These are phyloP conservation scores for Caenorhabditis inopinata DNA, from an alignment of 1,140 invertebrate genomes.

Conservation along the genomic window DNA sequence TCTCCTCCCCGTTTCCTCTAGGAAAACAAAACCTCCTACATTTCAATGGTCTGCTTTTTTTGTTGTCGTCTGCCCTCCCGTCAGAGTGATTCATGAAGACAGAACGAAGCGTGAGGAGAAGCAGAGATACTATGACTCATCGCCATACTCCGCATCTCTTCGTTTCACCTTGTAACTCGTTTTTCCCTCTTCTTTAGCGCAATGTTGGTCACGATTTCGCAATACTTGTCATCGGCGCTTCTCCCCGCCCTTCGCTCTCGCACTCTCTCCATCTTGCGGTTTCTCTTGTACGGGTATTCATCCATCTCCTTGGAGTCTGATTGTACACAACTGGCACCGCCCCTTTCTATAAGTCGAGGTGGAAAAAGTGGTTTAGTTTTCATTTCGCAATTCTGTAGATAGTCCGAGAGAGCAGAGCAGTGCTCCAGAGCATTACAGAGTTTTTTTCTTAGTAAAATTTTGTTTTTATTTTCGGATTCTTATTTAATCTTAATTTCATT, in stretches of 20 bases:
- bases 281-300: not conserved
- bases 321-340: not conserved
- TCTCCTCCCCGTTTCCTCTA: not conserved
- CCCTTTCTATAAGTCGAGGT: not conserved
- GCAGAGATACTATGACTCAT: not conserved
- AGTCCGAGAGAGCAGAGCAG: too few relatives aligned
- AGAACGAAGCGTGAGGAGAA: not conserved
- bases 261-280: too few relatives aligned
- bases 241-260: too few relatives aligned
- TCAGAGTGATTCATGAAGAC: not conserved
- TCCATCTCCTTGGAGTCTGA: constrained; percentile 20
- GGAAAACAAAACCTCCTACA: not conserved
- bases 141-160: not conserved
- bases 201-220: constrained; percentile 3
- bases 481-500: too few relatives aligned
- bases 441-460: too few relatives aligned
- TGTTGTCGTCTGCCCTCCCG: not conserved
- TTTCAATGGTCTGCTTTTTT: not conserved
- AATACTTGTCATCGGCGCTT: too few relatives aligned
- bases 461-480: too few relatives aligned
- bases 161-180: not conserved
- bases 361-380: not conserved
- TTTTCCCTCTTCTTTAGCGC: not conserved
- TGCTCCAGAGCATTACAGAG: too few relatives aligned
- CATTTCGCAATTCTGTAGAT: not conserved